Percentiles rank a stretch among this genome's conserved stretches.
Evolutionary conservation across 2,113 vertebrate genomes (phyloP).

Genomic region (Oophaga pumilio): DNA sequence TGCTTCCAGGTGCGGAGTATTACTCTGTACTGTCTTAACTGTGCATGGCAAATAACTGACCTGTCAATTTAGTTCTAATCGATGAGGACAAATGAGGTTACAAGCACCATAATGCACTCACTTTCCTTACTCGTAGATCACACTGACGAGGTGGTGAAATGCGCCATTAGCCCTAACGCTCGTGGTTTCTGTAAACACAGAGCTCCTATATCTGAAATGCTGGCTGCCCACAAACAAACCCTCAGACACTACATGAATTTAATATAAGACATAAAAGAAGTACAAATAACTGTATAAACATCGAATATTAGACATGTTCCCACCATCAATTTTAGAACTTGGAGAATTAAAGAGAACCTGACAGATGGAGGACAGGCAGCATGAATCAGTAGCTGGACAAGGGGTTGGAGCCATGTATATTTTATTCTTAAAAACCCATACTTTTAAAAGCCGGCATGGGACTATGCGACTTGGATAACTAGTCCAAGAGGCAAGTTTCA

Average conservation of each 20-base stretch:
- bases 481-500: no score
- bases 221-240: no score
- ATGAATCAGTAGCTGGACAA: no score
- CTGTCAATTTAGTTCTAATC: conserved; percentile 38
- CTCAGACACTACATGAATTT: neutral
- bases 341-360: neutral
- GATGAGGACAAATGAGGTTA: conserved; percentile 30
- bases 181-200: neutral
- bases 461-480: no score
- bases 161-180: neutral
- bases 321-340: neutral
- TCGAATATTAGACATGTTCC: neutral
- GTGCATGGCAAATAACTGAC: conserved; percentile 12
- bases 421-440: no score
- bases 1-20: neutral
- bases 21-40: conserved; percentile 20
- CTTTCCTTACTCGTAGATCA: neutral
- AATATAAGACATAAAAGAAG: neutral
- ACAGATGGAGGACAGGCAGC: neutral
- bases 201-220: neutral
- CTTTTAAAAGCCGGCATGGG: no score
- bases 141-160: neutral
- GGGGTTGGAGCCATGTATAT: no score
- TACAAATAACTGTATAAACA: neutral
- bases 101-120: conserved; percentile 5